A percentile compares a stretch with the other conserved stretches of the same genome.
These are phyloP conservation scores for Diadumene lineata DNA, from an alignment of 92 coral and sea anemone species.

Conservation along the genomic window DNA sequence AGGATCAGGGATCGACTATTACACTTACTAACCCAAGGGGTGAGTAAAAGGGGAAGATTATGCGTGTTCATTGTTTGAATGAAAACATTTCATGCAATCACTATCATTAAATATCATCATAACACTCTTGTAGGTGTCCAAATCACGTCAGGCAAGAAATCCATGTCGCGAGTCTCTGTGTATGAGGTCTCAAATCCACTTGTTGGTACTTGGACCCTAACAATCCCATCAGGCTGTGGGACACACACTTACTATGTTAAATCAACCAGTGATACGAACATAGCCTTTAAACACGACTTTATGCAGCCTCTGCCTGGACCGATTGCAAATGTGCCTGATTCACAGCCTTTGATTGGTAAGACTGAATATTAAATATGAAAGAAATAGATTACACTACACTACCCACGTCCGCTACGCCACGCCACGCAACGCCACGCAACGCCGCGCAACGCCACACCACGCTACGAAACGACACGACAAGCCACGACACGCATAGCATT, in stretches of 20 bases:
- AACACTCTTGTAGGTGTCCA: slow-evolving; percentile 8
- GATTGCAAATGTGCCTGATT: slow-evolving; percentile 52
- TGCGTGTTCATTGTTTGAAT: not conserved
- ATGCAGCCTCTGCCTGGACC: slow-evolving; percentile 23
- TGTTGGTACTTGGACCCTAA: slow-evolving; percentile 78
- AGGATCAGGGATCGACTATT: slow-evolving; percentile 34
- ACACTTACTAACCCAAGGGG: slow-evolving; percentile 44
- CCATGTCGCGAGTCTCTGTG: slow-evolving; percentile 57
- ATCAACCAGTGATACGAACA: slow-evolving; percentile 69
- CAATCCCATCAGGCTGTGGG: slow-evolving; percentile 54
- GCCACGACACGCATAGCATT: too few species aligned
- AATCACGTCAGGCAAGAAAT: slow-evolving; percentile 55
- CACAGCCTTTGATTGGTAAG: slow-evolving; percentile 68
- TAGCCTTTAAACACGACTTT: slow-evolving; percentile 75
- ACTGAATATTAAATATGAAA: not conserved
- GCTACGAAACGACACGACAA: too few species aligned
- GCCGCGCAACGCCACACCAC: too few species aligned
- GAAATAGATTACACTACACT: too few species aligned
- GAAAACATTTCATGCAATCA: not conserved
- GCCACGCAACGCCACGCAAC: too few species aligned
- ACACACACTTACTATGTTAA: slow-evolving; percentile 68
- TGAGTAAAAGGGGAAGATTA: not conserved
- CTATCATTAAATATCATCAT: not conserved
- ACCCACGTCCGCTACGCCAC: too few species aligned
- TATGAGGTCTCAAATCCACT: slow-evolving; percentile 65